Evolutionary conservation across 2,888 invertebrate species (phyloP).

Genomic region (Rugalucina vietnamica): DNA sequence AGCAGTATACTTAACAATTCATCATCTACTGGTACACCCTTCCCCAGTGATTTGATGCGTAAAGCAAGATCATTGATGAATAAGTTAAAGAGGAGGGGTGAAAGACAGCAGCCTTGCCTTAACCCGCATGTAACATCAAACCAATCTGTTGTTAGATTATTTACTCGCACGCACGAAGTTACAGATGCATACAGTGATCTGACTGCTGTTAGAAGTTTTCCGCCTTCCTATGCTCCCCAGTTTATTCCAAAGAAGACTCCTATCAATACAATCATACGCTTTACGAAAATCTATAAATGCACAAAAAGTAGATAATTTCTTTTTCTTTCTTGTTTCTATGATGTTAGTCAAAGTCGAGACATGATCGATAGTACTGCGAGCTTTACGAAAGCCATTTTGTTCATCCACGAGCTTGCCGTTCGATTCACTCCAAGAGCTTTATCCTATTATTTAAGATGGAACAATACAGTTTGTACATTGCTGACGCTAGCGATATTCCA

Average conservation of each 20-base stretch:
- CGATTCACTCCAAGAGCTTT: neutral
- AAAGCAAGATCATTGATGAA: too few species aligned
- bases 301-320: slow-evolving; percentile 28
- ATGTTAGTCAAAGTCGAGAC: slow-evolving; percentile 14
- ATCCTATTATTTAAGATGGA: slow-evolving; percentile 23
- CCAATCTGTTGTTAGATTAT: slow-evolving; percentile 27
- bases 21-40: too few species aligned
- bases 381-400: slow-evolving; percentile 27
- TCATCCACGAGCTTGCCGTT: slow-evolving; percentile 37
- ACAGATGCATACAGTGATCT: slow-evolving; percentile 26
- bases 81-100: slow-evolving; percentile 22
- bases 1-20: too few species aligned
- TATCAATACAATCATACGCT: slow-evolving; percentile 27
- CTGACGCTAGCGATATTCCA: slow-evolving; percentile 27
- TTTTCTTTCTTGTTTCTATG: slow-evolving; percentile 22
- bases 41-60: too few species aligned
- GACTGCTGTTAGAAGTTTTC: slow-evolving; percentile 21
- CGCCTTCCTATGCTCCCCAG: neutral
- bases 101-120: slow-evolving; percentile 24
- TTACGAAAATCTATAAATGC: slow-evolving; percentile 39
- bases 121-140: too few species aligned
- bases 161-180: too few species aligned
- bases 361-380: slow-evolving; percentile 24
- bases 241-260: slow-evolving; percentile 9
- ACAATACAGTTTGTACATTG: slow-evolving; percentile 38